These are phyloP conservation scores for Microcaecilia unicolor DNA, from an alignment of 2,797 vertebrate genomes.

Conservation along the genomic window DNA sequence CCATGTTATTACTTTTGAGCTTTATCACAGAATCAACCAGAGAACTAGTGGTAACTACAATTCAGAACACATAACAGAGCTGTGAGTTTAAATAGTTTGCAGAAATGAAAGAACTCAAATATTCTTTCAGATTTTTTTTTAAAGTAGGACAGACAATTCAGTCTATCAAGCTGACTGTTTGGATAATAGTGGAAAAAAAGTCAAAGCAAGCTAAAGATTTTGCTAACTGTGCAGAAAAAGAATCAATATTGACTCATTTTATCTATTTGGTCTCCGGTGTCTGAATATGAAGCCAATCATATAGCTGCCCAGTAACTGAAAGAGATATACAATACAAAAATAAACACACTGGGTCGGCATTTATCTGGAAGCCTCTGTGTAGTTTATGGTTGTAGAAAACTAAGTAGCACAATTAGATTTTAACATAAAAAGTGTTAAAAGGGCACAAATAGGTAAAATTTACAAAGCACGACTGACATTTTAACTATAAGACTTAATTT, in stretches of 20 bases:
- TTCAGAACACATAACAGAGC: too few species aligned
- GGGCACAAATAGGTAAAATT: constrained; percentile 71
- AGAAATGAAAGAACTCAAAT: too few species aligned
- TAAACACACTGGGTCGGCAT: constrained; percentile 58
- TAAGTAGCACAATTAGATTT: too few species aligned
- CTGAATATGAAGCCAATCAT: constrained; percentile 3
- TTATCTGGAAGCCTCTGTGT: constrained; percentile 72
- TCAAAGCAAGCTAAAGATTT: constrained; percentile 9
- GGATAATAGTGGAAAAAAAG: neutral
- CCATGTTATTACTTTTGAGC: too few species aligned
- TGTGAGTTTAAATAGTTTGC: too few species aligned
- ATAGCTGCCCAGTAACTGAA: constrained; percentile 10
- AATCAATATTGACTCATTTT: constrained; percentile 12
- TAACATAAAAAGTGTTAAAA: constrained; percentile 67
- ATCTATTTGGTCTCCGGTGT: constrained; percentile 1
- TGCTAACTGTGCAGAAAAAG: constrained; percentile 19
- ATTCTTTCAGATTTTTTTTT: too few species aligned
- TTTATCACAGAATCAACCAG: too few species aligned
- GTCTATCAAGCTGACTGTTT: constrained; percentile 30
- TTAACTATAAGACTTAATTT: constrained; percentile 61
- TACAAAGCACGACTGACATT: constrained; percentile 68
- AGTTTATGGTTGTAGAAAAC: constrained; percentile 71
- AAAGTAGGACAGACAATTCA: too few species aligned
- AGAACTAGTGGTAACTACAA: too few species aligned
- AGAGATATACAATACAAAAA: constrained; percentile 28